Evolutionary conservation across 2,888 invertebrate genomes (phyloP).

Genomic region (Xanthorhoe spadicearia): DNA sequence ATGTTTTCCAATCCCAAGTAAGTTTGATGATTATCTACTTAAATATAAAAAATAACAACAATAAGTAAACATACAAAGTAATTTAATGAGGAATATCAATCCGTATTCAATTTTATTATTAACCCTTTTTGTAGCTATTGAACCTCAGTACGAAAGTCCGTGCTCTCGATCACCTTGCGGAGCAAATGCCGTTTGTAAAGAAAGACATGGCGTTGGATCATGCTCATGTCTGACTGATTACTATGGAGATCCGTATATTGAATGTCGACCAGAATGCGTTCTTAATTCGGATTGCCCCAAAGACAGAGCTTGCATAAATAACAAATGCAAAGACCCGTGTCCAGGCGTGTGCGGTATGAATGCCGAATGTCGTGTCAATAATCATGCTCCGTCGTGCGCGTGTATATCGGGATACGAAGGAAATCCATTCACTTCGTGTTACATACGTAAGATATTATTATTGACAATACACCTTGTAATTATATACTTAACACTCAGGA

Average conservation of each 20-base stretch:
- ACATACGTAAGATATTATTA: conserved; percentile 69
- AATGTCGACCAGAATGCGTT: conserved; percentile 95
- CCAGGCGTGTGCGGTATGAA: conserved; percentile 92
- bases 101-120: background rate
- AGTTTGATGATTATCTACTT: conserved; percentile 58
- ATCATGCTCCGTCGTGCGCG: conserved; percentile 92
- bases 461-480: background rate
- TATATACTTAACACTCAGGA: background rate
- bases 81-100: background rate
- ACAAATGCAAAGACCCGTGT: conserved; percentile 94
- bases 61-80: background rate
- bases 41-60: background rate
- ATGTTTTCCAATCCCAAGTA: conserved; percentile 86
- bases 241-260: conserved; percentile 93
- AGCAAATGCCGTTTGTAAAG: conserved; percentile 93
- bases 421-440: conserved; percentile 91
- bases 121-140: conserved; percentile 69
- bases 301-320: conserved; percentile 91
- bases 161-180: conserved; percentile 95
- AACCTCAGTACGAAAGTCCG: conserved; percentile 83
- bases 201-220: conserved; percentile 91
- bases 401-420: conserved; percentile 91
- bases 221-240: conserved; percentile 93
- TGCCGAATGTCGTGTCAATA: conserved; percentile 92
- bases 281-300: conserved; percentile 92